These are phyloP conservation scores for Falco concolor DNA, from an alignment of 2,797 vertebrate genomes.

Conservation along the genomic window DNA sequence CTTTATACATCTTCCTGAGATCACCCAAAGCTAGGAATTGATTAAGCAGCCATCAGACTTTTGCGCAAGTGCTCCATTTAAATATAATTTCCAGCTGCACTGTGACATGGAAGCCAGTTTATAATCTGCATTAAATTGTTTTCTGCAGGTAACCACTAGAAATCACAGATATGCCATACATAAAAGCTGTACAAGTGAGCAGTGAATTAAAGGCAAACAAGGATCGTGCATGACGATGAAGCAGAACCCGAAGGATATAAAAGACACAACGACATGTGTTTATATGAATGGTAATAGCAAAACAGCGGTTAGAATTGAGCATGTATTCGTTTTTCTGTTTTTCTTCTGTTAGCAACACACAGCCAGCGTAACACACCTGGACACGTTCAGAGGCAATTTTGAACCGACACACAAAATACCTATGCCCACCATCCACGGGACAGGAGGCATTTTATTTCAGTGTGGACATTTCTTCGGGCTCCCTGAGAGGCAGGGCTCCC, in stretches of 20 bases:
- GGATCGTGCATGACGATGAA: fast-evolving
- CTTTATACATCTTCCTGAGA: not conserved
- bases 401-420: not conserved
- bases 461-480: fast-evolving
- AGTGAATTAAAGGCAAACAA: not conserved
- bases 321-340: not conserved
- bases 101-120: not conserved
- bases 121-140: not conserved
- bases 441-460: fast-evolving
- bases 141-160: not conserved
- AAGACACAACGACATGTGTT: not conserved
- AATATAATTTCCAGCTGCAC: not conserved
- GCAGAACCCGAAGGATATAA: not conserved
- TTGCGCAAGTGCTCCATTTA: not conserved
- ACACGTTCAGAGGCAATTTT: not conserved
- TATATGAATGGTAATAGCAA: not conserved
- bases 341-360: not conserved
- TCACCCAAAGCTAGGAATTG: not conserved
- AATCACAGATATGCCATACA: not conserved
- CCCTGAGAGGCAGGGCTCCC: not conserved
- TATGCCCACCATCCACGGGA: not conserved
- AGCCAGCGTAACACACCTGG: not conserved
- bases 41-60: not conserved
- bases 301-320: not conserved
- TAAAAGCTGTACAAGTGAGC: not conserved